A percentile compares a stretch with the other conserved stretches of the same genome.
Conservation (phyloP, 2,113 vertebrate species). For the Aleadryas rufinucha region DNA sequence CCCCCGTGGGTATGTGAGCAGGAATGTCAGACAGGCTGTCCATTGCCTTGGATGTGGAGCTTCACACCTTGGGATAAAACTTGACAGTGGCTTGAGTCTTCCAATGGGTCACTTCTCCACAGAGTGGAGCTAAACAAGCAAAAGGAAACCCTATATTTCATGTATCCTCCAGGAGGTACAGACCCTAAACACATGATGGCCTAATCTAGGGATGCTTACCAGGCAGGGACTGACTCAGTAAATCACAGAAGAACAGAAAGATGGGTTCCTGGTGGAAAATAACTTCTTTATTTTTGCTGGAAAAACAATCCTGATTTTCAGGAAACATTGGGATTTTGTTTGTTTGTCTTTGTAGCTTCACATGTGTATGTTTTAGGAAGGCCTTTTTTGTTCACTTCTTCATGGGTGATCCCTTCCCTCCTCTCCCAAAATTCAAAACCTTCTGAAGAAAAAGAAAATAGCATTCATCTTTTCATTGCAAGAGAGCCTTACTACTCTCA, state of each 20-base stretch:
- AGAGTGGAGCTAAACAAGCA: neutral
- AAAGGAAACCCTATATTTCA: neutral
- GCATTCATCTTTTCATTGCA: neutral
- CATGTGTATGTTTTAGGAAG: neutral
- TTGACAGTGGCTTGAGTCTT: neutral
- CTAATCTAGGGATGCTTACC: neutral
- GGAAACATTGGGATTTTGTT: neutral
- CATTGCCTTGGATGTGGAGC: neutral
- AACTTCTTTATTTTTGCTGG: neutral
- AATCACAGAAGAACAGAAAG: neutral
- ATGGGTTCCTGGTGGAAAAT: neutral
- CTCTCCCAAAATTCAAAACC: neutral
- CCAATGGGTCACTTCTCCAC: neutral
- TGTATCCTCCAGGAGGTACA: neutral
- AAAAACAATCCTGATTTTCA: neutral
- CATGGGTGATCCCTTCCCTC: neutral
- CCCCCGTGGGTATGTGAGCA: neutral
- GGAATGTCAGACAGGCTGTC: neutral
- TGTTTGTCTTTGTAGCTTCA: neutral
- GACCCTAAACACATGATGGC: neutral
- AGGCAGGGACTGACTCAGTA: neutral
- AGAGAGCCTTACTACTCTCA: neutral
- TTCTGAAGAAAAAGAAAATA: neutral
- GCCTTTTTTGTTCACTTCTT: neutral
- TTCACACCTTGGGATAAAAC: neutral